Evolutionary conservation across 2,797 vertebrate genomes (phyloP).

Genomic region (Anguilla obscura): DNA sequence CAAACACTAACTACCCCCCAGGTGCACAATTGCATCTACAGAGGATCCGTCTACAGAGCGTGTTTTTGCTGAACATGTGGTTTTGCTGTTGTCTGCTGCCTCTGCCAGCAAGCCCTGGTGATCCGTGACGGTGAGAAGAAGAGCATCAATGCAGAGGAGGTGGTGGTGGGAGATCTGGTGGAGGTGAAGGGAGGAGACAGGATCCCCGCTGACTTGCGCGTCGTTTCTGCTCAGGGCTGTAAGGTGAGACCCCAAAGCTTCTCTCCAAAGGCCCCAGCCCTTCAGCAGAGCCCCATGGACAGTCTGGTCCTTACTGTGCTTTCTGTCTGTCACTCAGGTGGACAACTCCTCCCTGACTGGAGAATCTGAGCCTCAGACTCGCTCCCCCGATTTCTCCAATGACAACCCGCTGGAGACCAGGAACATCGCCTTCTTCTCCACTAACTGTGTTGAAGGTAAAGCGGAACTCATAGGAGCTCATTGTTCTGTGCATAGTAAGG

Average conservation of each 20-base stretch:
- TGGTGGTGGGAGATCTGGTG: slow-evolving; percentile 89
- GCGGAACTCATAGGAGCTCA: not conserved
- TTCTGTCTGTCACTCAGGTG: slow-evolving; percentile 70
- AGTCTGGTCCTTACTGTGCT: not conserved
- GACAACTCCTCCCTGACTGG: slow-evolving; percentile 97
- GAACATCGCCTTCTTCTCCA: slow-evolving; percentile 97
- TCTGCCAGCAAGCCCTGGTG: slow-evolving; percentile 89
- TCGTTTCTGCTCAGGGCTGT: slow-evolving; percentile 89
- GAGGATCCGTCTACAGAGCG: not conserved
- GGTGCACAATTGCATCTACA: not conserved
- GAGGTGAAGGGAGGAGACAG: slow-evolving; percentile 96
- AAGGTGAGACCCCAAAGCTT: slow-evolving; percentile 72
- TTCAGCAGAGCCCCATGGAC: not conserved
- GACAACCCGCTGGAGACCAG: slow-evolving; percentile 96
- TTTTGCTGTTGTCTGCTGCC: not conserved
- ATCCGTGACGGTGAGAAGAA: slow-evolving; percentile 90
- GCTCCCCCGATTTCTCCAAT: slow-evolving; percentile 92
- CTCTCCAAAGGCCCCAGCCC: not conserved
- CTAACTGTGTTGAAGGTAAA: slow-evolving; percentile 96
- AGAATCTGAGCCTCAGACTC: slow-evolving; percentile 93
- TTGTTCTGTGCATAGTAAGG: not conserved
- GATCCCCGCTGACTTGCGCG: slow-evolving; percentile 89
- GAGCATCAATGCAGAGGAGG: slow-evolving; percentile 88
- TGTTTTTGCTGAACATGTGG: not conserved
- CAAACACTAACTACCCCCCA: too few species aligned